phyloP scores from a whole-genome alignment of 2,797 vertebrate species.

The Lagocephalus sceleratus region DNA sequence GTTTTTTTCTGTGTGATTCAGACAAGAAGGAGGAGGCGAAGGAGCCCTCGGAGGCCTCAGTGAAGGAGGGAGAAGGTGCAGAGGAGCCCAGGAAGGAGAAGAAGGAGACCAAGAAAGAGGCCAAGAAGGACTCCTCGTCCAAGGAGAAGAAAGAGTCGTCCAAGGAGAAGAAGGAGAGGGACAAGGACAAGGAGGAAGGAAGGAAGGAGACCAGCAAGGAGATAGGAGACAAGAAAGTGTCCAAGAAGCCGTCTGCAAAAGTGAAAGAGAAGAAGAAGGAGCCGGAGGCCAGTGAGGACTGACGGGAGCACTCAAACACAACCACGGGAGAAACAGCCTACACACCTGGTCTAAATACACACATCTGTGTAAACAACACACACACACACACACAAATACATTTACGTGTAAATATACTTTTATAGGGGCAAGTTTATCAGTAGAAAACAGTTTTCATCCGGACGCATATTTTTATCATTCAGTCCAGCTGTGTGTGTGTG shows the following conservation, averaged over 20 bases:
- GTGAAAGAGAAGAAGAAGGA: conserved; percentile 77
- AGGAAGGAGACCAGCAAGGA: conserved; percentile 55
- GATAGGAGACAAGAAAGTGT: conserved; percentile 56
- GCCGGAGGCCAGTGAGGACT: conserved; percentile 60
- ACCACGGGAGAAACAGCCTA: conserved; percentile 8
- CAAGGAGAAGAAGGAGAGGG: conserved; percentile 63
- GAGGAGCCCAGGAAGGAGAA: conserved; percentile 55
- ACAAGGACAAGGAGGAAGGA: conserved; percentile 62
- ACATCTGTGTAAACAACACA: conserved; percentile 19
- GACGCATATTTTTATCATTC: conserved; percentile 34
- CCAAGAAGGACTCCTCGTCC: conserved; percentile 39
- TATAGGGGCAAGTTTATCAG: conserved; percentile 13
- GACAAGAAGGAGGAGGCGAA: conserved; percentile 55
- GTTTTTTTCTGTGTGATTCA: conserved; percentile 13
- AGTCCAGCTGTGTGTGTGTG: conserved; percentile 21
- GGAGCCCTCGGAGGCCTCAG: conserved; percentile 24
- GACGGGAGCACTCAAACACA: conserved; percentile 28
- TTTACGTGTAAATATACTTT: conserved; percentile 32
- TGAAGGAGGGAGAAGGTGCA: conserved; percentile 40
- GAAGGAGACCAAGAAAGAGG: conserved; percentile 59
- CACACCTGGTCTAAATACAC: conserved; percentile 10
- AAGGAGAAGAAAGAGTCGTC: conserved; percentile 55
- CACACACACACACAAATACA: conserved; percentile 16
- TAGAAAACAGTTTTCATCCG: conserved; percentile 40
- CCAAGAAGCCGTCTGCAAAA: conserved; percentile 60